These are phyloP conservation scores for Didymodactylos carnosus DNA, from an alignment of 2,888 invertebrate species.

Conservation along the genomic window DNA sequence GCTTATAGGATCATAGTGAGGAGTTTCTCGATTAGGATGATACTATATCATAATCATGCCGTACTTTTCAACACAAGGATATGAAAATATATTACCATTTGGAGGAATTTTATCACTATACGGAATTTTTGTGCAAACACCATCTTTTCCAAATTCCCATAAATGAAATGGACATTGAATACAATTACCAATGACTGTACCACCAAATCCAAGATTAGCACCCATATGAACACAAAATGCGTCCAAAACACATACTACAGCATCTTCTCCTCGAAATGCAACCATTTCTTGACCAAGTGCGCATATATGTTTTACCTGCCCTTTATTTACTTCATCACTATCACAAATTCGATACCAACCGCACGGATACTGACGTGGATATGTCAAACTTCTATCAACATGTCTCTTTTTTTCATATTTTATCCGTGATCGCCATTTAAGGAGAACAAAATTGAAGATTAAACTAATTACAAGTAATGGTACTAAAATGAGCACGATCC, in stretches of 20 bases:
- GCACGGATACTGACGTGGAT: neutral
- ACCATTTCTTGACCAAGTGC: neutral
- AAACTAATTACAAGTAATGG: too few relatives aligned
- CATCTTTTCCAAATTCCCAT: neutral
- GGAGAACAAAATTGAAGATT: too few relatives aligned
- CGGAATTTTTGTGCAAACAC: neutral
- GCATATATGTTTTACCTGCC: neutral
- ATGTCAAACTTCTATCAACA: neutral
- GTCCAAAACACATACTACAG: neutral
- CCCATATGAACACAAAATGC: neutral
- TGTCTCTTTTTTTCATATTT: too few relatives aligned
- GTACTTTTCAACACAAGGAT: neutral
- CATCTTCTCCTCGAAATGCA: neutral
- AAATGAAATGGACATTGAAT: conserved; percentile 1
- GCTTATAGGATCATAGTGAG: neutral
- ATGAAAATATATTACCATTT: neutral
- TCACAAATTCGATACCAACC: neutral
- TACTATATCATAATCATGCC: neutral
- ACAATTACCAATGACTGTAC: neutral
- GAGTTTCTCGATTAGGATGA: neutral
- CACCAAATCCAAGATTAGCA: neutral
- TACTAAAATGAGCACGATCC: too few relatives aligned
- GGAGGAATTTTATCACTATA: neutral
- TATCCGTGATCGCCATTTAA: too few relatives aligned
- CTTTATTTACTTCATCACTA: neutral